Base-by-base conservation (phyloP, 2,888 invertebrate genomes). In the Acleris emargana region DNA sequence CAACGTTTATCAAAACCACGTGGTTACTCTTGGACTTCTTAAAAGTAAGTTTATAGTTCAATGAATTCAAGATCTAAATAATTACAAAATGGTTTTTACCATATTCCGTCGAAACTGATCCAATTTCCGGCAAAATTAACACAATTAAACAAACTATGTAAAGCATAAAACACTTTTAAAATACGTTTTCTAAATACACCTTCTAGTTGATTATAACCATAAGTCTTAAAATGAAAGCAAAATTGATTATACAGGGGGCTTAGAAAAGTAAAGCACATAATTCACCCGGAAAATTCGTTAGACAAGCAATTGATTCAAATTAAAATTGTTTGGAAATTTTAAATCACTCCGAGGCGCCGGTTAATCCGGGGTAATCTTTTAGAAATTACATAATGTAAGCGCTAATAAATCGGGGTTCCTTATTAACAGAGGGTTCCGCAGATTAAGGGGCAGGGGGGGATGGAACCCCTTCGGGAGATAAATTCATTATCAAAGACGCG, bases 361-460 rank as follows among this genome's bases (percentile, higher is more conserved):
- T 18, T 17, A 49, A 18, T 49, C 49, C 49, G 11, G 3, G 2
- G 9, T 49, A 49, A 49, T 49, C 18, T 49, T 49, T 3, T 18
- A 17, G 49, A 49, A 49, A 49, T 49, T 49, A 49, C 17, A 49
- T 49, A 49, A 18, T 49, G 11, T 11, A 11, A 49, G 49, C 49
- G 18, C 18, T 18, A 17, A 20, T 49, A 49, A 49, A 49, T 49
- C 49, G 11, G 17, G 11, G 47, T 17, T 9, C 11, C 9, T 49
- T 49, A 18, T 49, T 18, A 38, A 49, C 49, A 18, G 49, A 45
- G 45, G 45, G 45, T 17, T 18, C 49, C 18, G 49, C 9, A 5
- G 49, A 9, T 38, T 13, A 38, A 38, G 38, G 38, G 38, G 38
- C 38, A 38, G 38, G 13, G 38, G 38, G 1, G 38, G 38, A 13